A percentile compares a stretch with the other conserved stretches of the same genome.
Conservation (phyloP, 2,113 vertebrate species). For the Macquaria australasica region DNA sequence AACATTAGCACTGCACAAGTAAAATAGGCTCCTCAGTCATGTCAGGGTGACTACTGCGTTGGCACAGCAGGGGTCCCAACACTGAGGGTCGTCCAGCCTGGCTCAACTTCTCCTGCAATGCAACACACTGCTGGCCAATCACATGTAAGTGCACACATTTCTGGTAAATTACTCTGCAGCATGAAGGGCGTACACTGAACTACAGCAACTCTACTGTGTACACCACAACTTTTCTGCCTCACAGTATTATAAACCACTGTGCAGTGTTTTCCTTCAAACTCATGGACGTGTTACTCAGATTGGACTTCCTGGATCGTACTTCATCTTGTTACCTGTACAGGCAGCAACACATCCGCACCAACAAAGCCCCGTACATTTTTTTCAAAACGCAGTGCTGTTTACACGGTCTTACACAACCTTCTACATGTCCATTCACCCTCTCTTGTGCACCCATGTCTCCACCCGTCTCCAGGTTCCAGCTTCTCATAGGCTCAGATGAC, state of each 20-base stretch:
- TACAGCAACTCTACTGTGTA: background rate
- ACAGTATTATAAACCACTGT: background rate
- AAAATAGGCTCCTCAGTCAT: slow-evolving; percentile 2
- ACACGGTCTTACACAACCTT: background rate
- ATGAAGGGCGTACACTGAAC: background rate
- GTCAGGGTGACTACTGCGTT: background rate
- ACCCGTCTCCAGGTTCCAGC: background rate
- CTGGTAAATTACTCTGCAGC: background rate
- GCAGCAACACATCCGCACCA: background rate
- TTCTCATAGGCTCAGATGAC: background rate
- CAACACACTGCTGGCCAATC: background rate
- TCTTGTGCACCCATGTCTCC: background rate
- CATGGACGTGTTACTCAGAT: background rate
- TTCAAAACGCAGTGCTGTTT: background rate
- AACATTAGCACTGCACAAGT: background rate
- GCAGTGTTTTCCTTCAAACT: background rate
- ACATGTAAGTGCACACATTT: background rate
- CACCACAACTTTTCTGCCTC: background rate
- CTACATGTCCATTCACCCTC: background rate
- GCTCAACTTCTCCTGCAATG: background rate
- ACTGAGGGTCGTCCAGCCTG: background rate
- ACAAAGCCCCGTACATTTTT: background rate
- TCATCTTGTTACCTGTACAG: slow-evolving; percentile 5
- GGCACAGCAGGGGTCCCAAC: background rate
- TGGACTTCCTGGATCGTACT: background rate